Evolutionary conservation across 2,113 vertebrate species (phyloP), one percentile per base, ranked within the genome.

Genomic region (Oreochromis spilurus): DNA sequence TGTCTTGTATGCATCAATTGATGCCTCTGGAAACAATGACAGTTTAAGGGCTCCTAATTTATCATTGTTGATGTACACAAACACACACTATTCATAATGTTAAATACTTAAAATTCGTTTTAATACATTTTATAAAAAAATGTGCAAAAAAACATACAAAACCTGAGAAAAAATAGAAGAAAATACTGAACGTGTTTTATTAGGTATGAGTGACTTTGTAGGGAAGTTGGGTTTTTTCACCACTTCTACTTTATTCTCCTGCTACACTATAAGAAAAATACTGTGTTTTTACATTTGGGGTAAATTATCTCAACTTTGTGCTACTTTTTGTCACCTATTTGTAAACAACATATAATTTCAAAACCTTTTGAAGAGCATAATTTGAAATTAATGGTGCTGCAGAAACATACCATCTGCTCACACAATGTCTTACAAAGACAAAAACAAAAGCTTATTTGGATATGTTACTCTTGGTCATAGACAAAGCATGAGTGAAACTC

Each of bases 1-100:
- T 45, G 38, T 72, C 38, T 72, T 45, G 12, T 72, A 6, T 45
- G 21, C 21, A 43, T 10, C 38, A 72, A 40, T 16, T 43, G 38
- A 24, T 72, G 2, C 38, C 21, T 17, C 3, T 72, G 40, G 21
- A 45, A 72, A 72, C 13, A 72, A 26, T 26, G 40, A 26, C 13
- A 10, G 67, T 26, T 72, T 45, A 45, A 45, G 21, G 40, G 21
- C 2, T 5, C 3, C 67, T 26, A 72, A 45, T 17, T 72, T 72
- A 45, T 26, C 13, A 72, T 72, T 72, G 26, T 10, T 26, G 21
- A 72, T 72, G 9, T 10, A 17, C 13, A 26, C 40, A 45, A 24
- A 72, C 38, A 72, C 67, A 72, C 3, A 0, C 38, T 17, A 45
- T 0, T 1, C 2, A 17, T 26, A 21, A 72, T 72, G 36, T 72